Conservation (phyloP, 1,140 invertebrate species). For the Orius insidiosus region DNA sequence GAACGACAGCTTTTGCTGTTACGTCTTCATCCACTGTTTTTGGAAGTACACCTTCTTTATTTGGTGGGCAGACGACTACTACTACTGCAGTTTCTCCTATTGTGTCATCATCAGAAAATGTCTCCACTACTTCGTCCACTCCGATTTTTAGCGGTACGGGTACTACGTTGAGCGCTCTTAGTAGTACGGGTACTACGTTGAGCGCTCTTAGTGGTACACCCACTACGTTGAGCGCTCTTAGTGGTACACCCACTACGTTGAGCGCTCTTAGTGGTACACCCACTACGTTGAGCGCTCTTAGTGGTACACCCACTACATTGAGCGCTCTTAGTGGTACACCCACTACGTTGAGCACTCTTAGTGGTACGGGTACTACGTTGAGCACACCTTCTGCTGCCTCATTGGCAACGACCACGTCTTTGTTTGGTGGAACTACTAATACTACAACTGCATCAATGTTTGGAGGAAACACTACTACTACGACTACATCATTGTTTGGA, state of each 20-base stretch:
- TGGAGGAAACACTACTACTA: too few relatives aligned
- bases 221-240: background rate
- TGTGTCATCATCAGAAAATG: background rate
- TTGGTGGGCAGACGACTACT: background rate
- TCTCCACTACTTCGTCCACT: background rate
- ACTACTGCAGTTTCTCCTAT: conserved; percentile 2
- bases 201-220: background rate
- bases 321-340: background rate
- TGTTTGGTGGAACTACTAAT: background rate
- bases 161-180: background rate
- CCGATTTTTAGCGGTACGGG: background rate
- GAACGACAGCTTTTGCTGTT: conserved; percentile 1
- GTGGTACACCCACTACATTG: background rate
- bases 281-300: background rate
- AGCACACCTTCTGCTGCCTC: too few relatives aligned
- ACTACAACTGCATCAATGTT: background rate
- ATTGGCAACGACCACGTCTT: too few relatives aligned
- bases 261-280: background rate
- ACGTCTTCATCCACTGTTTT: conserved; percentile 2
- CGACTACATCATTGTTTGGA: background rate
- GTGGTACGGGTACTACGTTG: too few relatives aligned
- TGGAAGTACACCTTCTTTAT: background rate
- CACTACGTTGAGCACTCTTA: background rate
- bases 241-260: background rate
- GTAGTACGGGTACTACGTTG: background rate